Evolutionary conservation across 35 echinoderm and acorn worm species (phyloP).

Genomic region (Stichopus chloronotus): DNA sequence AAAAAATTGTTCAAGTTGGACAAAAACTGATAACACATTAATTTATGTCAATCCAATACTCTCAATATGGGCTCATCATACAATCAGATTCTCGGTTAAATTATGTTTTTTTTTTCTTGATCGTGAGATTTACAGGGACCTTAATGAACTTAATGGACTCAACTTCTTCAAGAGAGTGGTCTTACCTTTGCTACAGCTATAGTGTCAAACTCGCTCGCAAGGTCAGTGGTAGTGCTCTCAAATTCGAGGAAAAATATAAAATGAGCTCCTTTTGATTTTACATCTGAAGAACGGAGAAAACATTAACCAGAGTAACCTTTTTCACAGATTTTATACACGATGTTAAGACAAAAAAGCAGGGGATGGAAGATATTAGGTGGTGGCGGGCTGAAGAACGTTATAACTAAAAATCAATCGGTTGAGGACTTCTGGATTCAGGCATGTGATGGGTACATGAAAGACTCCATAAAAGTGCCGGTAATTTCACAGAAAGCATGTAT

Average conservation of each 20-base stretch:
- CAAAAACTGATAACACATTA: not conserved
- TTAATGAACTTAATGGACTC: not conserved
- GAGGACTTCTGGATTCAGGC: not conserved
- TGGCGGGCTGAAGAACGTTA: not conserved
- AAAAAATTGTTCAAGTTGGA: too few relatives aligned
- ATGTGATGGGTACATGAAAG: too few relatives aligned
- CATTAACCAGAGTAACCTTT: not conserved
- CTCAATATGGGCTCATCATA: not conserved
- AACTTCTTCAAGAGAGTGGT: not conserved
- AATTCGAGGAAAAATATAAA: constrained; percentile 34
- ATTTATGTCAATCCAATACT: not conserved
- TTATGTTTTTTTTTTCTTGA: too few relatives aligned
- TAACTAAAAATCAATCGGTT: not conserved
- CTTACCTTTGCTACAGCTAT: not conserved
- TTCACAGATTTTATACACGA: not conserved
- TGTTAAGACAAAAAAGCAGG: not conserved
- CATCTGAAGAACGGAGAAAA: not conserved
- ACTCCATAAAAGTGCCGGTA: too few relatives aligned
- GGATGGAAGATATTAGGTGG: not conserved
- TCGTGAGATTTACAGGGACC: too few relatives aligned
- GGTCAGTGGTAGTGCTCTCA: not conserved
- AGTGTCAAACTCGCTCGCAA: not conserved
- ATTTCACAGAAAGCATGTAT: too few relatives aligned
- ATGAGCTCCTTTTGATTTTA: not conserved
- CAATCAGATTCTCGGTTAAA: too few relatives aligned